Percentiles rank a stretch among this genome's conserved stretches.
phyloP scores from a whole-genome alignment of 2,797 vertebrate genomes.

The Diceros bicornis region DNA sequence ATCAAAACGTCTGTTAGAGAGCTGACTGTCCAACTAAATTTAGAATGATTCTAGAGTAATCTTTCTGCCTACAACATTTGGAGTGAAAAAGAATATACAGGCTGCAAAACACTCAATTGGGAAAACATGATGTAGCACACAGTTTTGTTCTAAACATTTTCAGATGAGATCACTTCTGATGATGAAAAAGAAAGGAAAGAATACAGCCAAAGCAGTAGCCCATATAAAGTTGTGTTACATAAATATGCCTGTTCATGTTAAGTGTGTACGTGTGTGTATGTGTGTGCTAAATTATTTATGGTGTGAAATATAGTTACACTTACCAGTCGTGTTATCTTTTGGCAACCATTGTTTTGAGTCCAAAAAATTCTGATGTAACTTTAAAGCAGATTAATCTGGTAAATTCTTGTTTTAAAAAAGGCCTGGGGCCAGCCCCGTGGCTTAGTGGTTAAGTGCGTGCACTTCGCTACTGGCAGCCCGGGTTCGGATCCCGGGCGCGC shows the following conservation, averaged over 20 bases:
- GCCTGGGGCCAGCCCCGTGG: no score
- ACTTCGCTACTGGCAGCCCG: no score
- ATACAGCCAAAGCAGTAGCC: background rate
- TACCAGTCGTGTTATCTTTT: background rate
- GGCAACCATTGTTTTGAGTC: background rate
- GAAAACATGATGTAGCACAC: background rate
- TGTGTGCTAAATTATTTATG: background rate
- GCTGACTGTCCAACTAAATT: background rate
- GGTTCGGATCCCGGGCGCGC: no score
- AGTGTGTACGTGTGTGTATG: background rate
- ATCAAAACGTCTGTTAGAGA: background rate
- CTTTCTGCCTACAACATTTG: background rate
- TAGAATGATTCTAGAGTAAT: background rate
- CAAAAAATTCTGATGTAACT: background rate
- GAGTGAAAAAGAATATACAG: background rate
- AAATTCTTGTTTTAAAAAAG: conserved; percentile 48
- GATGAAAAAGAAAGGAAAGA: background rate
- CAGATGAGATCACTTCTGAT: background rate
- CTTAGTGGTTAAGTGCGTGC: no score
- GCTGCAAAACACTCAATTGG: background rate
- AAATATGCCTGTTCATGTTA: background rate
- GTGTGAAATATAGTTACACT: background rate
- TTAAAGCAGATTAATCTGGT: background rate
- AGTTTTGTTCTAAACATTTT: conserved; percentile 9
- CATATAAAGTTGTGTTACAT: background rate